Percentiles rank a stretch among this genome's conserved stretches.
phyloP scores from a whole-genome alignment of 1,140 invertebrate species.

The Reticulitermes speratus region DNA sequence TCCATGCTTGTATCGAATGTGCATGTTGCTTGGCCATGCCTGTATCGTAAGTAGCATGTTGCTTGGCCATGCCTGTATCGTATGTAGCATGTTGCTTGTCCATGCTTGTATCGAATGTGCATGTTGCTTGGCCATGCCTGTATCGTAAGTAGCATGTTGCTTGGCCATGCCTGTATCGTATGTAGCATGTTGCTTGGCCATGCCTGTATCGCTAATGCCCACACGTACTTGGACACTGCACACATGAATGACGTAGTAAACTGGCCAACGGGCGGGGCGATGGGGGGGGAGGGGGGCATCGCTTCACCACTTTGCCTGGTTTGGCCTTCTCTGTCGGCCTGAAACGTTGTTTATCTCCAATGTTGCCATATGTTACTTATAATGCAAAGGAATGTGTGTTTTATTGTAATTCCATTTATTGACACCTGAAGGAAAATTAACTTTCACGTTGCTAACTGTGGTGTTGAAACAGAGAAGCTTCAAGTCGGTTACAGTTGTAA shows the following conservation, averaged over 20 bases:
- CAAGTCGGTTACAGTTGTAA: too few relatives aligned
- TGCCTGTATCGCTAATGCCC: neutral
- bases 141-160: too few relatives aligned
- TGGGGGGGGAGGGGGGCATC: neutral
- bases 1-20: too few relatives aligned
- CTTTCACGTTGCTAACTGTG: neutral
- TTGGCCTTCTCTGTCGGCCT: neutral
- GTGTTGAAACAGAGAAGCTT: neutral
- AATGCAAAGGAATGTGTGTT: neutral
- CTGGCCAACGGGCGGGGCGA: neutral
- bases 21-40: too few relatives aligned
- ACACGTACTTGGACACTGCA: neutral
- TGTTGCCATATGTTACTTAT: conserved; percentile 1
- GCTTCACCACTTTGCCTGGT: neutral
- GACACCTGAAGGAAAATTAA: neutral
- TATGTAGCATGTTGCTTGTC: too few relatives aligned
- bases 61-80: too few relatives aligned
- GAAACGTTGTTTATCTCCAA: conserved; percentile 1
- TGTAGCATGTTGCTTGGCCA: too few relatives aligned
- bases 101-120: too few relatives aligned
- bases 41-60: too few relatives aligned
- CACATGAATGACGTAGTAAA: conserved; percentile 15
- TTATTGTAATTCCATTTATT: conserved; percentile 1
- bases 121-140: too few relatives aligned
- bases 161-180: too few relatives aligned